Conservation (phyloP, 2,113 vertebrate genomes). For the Zapornia atra region DNA sequence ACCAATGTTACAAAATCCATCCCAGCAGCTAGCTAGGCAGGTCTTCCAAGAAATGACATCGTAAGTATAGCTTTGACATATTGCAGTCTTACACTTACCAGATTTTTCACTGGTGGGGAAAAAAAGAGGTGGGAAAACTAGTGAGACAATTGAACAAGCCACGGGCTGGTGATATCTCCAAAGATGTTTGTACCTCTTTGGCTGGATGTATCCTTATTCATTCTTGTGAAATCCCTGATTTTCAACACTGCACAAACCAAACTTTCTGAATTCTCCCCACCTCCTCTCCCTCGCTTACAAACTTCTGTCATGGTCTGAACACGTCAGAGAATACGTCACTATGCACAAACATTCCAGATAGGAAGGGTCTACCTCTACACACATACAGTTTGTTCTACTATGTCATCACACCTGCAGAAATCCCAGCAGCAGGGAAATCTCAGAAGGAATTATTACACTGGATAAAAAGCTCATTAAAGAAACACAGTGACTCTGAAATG, state of each 20-base stretch:
- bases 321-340: neutral
- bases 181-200: neutral
- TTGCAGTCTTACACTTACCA: neutral
- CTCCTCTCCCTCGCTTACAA: neutral
- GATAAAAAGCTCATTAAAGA: neutral
- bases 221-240: neutral
- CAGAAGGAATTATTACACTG: neutral
- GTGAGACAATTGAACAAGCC: neutral
- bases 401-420: neutral
- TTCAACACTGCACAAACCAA: neutral
- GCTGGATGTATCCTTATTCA: neutral
- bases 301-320: neutral
- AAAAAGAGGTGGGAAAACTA: neutral
- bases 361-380: neutral
- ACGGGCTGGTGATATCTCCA: neutral
- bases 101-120: neutral
- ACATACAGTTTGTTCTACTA: neutral
- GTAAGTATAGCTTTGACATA: neutral
- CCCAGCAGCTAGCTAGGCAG: conserved; percentile 30
- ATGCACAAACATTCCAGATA: neutral
- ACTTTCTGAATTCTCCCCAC: neutral
- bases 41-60: neutral
- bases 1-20: conserved; percentile 76
- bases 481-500: neutral
- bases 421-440: neutral